Evolutionary conservation across 2,113 vertebrate genomes (phyloP).

Genomic region (Martes martes): DNA sequence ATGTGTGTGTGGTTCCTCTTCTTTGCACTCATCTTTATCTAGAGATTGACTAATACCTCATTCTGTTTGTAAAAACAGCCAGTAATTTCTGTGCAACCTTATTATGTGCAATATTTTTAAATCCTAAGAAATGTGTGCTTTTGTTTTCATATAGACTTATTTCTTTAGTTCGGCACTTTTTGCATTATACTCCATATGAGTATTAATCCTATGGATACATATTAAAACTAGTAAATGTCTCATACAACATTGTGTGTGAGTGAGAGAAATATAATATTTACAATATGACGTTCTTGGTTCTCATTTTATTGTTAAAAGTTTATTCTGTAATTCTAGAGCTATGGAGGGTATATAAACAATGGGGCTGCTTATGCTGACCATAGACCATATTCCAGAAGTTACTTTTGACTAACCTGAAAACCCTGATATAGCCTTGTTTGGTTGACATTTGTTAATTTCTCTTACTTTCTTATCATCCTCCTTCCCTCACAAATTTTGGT

Average conservation of each 20-base stretch:
- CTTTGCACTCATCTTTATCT: conserved; percentile 79
- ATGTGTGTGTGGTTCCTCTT: conserved; percentile 68
- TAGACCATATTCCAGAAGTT: background rate
- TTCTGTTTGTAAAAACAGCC: conserved; percentile 82
- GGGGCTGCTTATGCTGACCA: background rate
- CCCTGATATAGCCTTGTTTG: background rate
- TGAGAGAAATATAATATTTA: conserved; percentile 75
- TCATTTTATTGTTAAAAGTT: conserved; percentile 50
- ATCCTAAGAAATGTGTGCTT: conserved; percentile 72
- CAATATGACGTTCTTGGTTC: conserved; percentile 41
- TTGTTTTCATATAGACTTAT: conserved; percentile 74
- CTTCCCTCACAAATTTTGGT: background rate
- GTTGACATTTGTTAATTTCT: background rate
- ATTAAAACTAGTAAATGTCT: conserved; percentile 70
- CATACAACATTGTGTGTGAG: conserved; percentile 39
- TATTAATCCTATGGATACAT: conserved; percentile 75
- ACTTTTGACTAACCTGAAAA: background rate
- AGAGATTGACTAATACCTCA: conserved; percentile 87
- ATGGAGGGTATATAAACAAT: background rate
- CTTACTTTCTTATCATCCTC: background rate
- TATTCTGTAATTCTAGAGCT: background rate
- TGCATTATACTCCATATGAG: conserved; percentile 68
- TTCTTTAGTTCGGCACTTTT: conserved; percentile 78
- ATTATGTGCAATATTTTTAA: conserved; percentile 86
- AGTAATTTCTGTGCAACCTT: conserved; percentile 81